phyloP scores from a whole-genome alignment of 2,797 vertebrate genomes.

The Natrix natrix region DNA sequence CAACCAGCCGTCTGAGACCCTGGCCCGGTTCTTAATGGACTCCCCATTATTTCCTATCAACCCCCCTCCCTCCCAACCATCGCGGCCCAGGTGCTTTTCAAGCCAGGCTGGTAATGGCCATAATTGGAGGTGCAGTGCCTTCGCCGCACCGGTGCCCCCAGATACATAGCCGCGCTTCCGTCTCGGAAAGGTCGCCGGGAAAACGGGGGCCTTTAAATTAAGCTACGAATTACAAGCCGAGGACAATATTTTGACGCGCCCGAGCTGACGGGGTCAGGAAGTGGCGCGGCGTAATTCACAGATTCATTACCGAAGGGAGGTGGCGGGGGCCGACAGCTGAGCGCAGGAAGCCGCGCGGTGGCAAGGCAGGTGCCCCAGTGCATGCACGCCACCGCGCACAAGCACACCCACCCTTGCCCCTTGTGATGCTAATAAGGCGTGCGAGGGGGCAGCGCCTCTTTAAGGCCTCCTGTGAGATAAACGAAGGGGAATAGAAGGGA shows the following conservation, averaged over 20 bases:
- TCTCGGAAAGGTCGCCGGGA: conserved; percentile 73
- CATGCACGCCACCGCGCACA: background rate
- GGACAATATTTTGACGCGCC: conserved; percentile 81
- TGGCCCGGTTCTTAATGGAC: conserved; percentile 51
- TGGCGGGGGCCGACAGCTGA: conserved; percentile 74
- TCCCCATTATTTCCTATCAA: conserved; percentile 59
- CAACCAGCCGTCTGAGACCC: conserved; percentile 37
- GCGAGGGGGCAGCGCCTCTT: conserved; percentile 11
- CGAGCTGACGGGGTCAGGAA: conserved; percentile 73
- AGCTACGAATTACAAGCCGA: conserved; percentile 81
- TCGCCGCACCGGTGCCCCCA: conserved; percentile 61
- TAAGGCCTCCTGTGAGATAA: conserved; percentile 35
- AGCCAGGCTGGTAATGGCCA: conserved; percentile 52
- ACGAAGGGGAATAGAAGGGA: background rate
- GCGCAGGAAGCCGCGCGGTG: conserved; percentile 70
- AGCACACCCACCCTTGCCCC: background rate
- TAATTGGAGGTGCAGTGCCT: conserved; percentile 66
- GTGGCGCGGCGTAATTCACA: conserved; percentile 77
- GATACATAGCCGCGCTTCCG: conserved; percentile 62
- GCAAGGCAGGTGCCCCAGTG: conserved; percentile 45
- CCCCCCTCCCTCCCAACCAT: background rate
- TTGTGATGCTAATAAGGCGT: conserved; percentile 59
- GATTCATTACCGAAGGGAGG: conserved; percentile 77
- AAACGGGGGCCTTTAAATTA: conserved; percentile 74
- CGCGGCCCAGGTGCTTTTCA: conserved; percentile 47